Base-by-base conservation (phyloP, 2,888 invertebrate species). In the Xanthia icteritia region DNA sequence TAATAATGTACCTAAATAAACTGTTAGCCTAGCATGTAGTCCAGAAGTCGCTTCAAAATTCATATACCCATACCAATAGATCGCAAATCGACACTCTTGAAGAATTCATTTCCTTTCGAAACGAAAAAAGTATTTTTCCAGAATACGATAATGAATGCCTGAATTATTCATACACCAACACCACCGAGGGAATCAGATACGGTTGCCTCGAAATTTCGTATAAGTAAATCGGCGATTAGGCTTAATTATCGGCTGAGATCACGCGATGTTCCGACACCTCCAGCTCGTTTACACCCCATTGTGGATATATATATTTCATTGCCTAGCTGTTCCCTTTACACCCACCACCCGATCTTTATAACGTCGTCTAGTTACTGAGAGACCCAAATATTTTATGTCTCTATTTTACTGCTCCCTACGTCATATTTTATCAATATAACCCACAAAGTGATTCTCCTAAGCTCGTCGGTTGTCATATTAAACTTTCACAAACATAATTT, bases 81-180 rank as follows among this genome's bases (percentile, higher is more conserved):
- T 86, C 81, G 75, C 83, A 84, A 85, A 84, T 82, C 73, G 75
- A 77, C 76, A 77, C 76, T 76, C 73, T 63, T 86, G 72, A 85
- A 88, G 84, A 86, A 86, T 89, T 89, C 79, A 90, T 91, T 89
- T 90, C 88, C 89, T 83, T 78, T 48, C 73, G 73, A 83, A 88
- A 85, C 77, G 85, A 78, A 75, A 76, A 69, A 76, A 83, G 76
- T 83, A 6, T 86, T 87, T 90, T 87, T 86, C 77, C 80, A 79
- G 84, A 88, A 86, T 84, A 79, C 81, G 76, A 76, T 88, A 88
- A 90, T 90, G 89, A 90, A 87, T 84, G 79, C 78, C 76, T 90
- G 90, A 91, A 91, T 91, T 78, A 91, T 91, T 91, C 90, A 91
- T 89, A 77, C 71, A 73, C 72, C 84, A 82, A 82, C 84, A 86